Percentiles rank a stretch among this genome's conserved stretches.
Evolutionary conservation across 2,888 invertebrate genomes (phyloP).

Genomic region (Protula sp.): DNA sequence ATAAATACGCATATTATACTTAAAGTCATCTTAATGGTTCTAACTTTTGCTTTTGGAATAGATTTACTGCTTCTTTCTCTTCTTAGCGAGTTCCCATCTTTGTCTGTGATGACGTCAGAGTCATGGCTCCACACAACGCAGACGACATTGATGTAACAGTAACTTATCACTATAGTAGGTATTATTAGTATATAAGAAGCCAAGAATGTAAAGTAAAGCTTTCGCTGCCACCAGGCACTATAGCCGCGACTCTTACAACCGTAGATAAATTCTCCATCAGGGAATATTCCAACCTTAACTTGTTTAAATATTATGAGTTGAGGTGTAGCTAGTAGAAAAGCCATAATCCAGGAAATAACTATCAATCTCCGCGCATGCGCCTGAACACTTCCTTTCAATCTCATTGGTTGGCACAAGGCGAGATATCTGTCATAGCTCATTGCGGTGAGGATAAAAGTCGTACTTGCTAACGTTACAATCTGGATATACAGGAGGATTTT

Average conservation of each 20-base stretch:
- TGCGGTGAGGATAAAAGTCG: conserved; percentile 54
- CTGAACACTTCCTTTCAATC: conserved; percentile 38
- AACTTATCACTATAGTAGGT: conserved; percentile 53
- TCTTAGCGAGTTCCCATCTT: conserved; percentile 20
- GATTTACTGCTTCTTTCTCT: conserved; percentile 37
- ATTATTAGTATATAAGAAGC: conserved; percentile 52
- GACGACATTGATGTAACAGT: conserved; percentile 54
- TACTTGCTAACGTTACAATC: conserved; percentile 53
- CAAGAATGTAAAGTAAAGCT: conserved; percentile 54
- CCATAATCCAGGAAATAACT: conserved; percentile 49
- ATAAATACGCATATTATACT: conserved; percentile 54
- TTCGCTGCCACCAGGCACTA: conserved; percentile 54
- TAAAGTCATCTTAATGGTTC: conserved; percentile 55
- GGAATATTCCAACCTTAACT: conserved; percentile 29
- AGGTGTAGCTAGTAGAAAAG: conserved; percentile 51
- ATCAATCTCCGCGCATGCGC: conserved; percentile 51
- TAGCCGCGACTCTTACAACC: conserved; percentile 52
- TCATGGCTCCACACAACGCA: conserved; percentile 52
- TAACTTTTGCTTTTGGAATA: conserved; percentile 54
- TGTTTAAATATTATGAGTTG: conserved; percentile 27
- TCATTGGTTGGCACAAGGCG: conserved; percentile 53
- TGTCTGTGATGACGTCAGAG: not conserved
- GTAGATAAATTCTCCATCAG: conserved; percentile 41
- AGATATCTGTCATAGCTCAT: conserved; percentile 55
- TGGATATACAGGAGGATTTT: conserved; percentile 53